Evolutionary conservation across 2,888 invertebrate genomes (phyloP).

Genomic region (Drosophila siamana): DNA sequence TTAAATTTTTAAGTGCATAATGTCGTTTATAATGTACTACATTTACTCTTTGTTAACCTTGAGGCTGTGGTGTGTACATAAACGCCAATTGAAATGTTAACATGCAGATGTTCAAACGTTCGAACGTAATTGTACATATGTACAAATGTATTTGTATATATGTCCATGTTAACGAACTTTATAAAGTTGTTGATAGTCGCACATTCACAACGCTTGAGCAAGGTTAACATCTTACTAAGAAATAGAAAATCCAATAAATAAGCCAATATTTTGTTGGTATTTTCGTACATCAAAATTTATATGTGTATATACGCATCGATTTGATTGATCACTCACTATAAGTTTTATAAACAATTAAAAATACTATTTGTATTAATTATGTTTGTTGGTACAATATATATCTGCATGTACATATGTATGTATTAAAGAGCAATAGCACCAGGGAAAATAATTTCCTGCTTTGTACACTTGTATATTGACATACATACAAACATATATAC

Average conservation of each 20-base stretch:
- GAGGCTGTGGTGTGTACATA: conserved; percentile 17
- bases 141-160: not conserved
- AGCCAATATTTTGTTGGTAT: not conserved
- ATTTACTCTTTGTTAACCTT: conserved; percentile 1
- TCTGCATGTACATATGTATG: not conserved
- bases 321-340: not conserved
- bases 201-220: conserved; percentile 13
- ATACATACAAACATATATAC: no score
- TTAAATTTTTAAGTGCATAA: not conserved
- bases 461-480: conserved; percentile 22
- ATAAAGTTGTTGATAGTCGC: conserved; percentile 42
- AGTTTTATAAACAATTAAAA: not conserved
- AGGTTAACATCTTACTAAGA: conserved; percentile 29
- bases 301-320: conserved; percentile 3
- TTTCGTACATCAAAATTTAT: not conserved
- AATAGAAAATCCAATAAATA: conserved; percentile 12
- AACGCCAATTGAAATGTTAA: conserved; percentile 13
- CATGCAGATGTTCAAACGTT: not conserved
- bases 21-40: not conserved
- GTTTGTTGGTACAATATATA: not conserved
- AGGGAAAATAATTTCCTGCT: conserved; percentile 72
- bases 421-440: not conserved
- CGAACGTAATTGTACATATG: not conserved
- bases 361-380: not conserved
- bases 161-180: conserved; percentile 60